Evolutionary conservation across 2,888 invertebrate genomes (phyloP), one percentile per base, ranked within the genome.

Genomic region (Cephus sareptanus): DNA sequence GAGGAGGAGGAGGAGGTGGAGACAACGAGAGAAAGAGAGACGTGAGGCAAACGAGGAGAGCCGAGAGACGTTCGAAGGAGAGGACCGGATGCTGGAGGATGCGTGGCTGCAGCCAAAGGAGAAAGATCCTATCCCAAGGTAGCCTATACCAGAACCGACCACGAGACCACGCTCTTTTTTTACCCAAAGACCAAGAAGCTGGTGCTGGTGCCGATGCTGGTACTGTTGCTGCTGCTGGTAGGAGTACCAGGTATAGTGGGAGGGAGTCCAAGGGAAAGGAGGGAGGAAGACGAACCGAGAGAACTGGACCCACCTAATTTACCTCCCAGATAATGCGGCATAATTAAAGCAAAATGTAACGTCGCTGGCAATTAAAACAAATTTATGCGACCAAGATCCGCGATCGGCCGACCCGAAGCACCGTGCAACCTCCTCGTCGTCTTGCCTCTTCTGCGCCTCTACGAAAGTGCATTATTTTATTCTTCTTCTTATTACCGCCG

Each of bases 311-410:
- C 87, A 91, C 91, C 91, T 91, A 91, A 91, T 91, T 91, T 91
- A 91, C 91, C 91, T 90, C 91, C 91, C 91, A 91, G 91, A 91
- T 91, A 91, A 91, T 91, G 91, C 91, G 91, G 91, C 91, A 91
- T 91, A 91, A 91, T 91, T 91, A 91, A 91, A 91, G 91, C 91
- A 91, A 91, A 91, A 91, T 91, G 91, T 91, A 91, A 91, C 91
- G 91, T 91, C 91, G 90, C 90, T 91, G 91, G 91, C 91, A 91
- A 91, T 91, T 91, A 91, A 91, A 91, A 91, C 91, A 91, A 91
- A 91, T 91, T 91, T 91, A 91, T 91, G 91, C 91, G 91, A 91
- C 90, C 91, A 88, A 91, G 91, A 91, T 91, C 90, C 90, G 90
- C 91, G 91, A 91, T 91, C 91, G 90, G 89, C 84, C 85, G 87